phyloP scores from a whole-genome alignment of 2,797 vertebrate genomes.

The Dipus sagitta region DNA sequence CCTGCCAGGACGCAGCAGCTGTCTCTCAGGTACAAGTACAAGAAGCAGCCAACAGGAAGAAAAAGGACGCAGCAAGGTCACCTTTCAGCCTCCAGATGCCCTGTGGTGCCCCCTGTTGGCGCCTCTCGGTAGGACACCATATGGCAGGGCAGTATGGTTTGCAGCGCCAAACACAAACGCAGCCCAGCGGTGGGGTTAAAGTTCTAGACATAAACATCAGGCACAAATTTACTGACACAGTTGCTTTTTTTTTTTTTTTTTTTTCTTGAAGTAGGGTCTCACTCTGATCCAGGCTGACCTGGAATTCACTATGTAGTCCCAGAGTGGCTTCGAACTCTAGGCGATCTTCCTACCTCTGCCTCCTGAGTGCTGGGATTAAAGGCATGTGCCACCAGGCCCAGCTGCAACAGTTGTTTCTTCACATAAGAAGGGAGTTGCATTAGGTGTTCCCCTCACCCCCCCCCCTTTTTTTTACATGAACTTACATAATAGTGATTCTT shows the following conservation, averaged over 20 bases:
- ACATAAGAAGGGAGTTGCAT: neutral
- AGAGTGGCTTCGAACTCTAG: too few species aligned
- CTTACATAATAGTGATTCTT: neutral
- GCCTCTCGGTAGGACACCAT: too few species aligned
- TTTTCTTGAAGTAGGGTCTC: too few species aligned
- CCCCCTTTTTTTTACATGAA: neutral
- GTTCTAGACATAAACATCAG: neutral
- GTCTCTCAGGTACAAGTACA: neutral
- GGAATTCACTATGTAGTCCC: too few species aligned
- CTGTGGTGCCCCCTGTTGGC: neutral
- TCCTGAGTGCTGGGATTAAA: too few species aligned
- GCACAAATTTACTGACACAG: neutral
- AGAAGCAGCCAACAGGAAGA: too few species aligned
- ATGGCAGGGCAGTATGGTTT: neutral
- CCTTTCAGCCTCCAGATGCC: neutral
- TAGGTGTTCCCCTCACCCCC: too few species aligned
- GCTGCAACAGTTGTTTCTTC: neutral
- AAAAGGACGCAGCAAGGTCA: neutral
- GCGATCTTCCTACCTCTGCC: too few species aligned
- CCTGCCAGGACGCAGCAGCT: fast-evolving
- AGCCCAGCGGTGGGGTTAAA: neutral
- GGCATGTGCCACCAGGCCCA: too few species aligned
- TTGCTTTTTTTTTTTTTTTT: neutral
- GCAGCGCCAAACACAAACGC: neutral
- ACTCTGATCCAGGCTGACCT: too few species aligned